Evolutionary conservation across 1,140 invertebrate genomes (phyloP).

Genomic region (Musca vetustissima): DNA sequence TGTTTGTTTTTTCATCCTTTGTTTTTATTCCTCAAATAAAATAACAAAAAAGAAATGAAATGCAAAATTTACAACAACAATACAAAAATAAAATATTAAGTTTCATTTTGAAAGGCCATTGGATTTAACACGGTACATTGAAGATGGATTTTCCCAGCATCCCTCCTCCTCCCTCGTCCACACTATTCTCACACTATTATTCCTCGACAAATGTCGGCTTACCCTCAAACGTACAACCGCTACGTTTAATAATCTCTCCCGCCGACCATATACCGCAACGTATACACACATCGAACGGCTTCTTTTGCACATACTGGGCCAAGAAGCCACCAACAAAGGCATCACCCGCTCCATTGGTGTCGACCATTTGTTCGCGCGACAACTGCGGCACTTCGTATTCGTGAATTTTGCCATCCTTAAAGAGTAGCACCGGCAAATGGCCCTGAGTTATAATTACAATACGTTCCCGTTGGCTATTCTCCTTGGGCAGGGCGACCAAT

Average conservation of each 20-base stretch:
- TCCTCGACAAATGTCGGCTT: conserved; percentile 35
- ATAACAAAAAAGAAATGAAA: no score
- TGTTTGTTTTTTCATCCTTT: no score
- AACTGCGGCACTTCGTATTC: conserved; percentile 76
- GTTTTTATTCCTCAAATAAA: no score
- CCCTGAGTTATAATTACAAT: conserved; percentile 94
- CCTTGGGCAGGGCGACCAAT: conserved; percentile 74
- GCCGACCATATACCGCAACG: conserved; percentile 89
- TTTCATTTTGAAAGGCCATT: neutral
- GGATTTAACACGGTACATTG: neutral
- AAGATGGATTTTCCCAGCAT: no score
- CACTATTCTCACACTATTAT: conserved; percentile 9
- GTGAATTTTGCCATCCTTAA: conserved; percentile 66
- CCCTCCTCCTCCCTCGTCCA: no score
- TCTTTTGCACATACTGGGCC: conserved; percentile 82
- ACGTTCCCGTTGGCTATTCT: conserved; percentile 68
- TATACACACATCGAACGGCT: conserved; percentile 76
- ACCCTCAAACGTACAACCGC: conserved; percentile 76
- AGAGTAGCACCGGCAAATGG: conserved; percentile 78
- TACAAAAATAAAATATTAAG: no score
- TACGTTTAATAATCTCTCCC: conserved; percentile 79
- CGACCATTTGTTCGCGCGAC: conserved; percentile 79
- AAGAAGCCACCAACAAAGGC: conserved; percentile 97
- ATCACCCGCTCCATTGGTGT: conserved; percentile 99
- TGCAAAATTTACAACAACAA: no score